Percentiles rank a stretch among this genome's conserved stretches.
These are phyloP conservation scores for Lasius platythorax DNA, from an alignment of 2,888 invertebrate species.

Conservation along the genomic window DNA sequence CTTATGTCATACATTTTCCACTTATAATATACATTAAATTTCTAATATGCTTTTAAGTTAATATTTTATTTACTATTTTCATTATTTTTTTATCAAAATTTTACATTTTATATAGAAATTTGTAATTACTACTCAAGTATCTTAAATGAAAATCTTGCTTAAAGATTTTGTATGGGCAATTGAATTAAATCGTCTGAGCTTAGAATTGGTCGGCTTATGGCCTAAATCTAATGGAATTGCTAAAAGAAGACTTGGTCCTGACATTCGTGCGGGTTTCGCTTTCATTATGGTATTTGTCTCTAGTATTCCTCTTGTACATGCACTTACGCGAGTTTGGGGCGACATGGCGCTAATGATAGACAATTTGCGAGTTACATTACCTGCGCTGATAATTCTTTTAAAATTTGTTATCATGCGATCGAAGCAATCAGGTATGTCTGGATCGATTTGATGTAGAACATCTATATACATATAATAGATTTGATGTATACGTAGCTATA, in stretches of 20 bases:
- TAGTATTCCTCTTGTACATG: background rate
- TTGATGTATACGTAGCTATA: too few species aligned
- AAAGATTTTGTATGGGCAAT: constrained; percentile 57
- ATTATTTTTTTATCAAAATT: too few species aligned
- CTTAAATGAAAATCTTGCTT: background rate
- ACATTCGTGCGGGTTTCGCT: background rate
- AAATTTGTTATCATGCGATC: constrained; percentile 18
- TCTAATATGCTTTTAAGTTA: background rate
- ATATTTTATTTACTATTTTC: background rate
- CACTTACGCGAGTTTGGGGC: constrained; percentile 6
- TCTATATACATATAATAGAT: too few species aligned
- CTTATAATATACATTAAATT: background rate
- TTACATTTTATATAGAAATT: background rate
- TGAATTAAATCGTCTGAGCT: constrained; percentile 11
- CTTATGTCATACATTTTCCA: background rate
- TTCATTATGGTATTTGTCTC: background rate
- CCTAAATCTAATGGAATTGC: background rate
- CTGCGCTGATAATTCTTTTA: background rate
- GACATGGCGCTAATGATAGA: constrained; percentile 27
- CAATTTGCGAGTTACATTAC: constrained; percentile 35
- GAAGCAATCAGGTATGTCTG: constrained; percentile 46
- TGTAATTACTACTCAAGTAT: background rate
- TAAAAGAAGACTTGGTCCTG: background rate
- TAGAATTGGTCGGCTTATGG: constrained; percentile 48
- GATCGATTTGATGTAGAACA: background rate